Evolutionary conservation across 2,797 vertebrate genomes (phyloP), one percentile per base, ranked within the genome.

Genomic region (Clarias fuscus): DNA sequence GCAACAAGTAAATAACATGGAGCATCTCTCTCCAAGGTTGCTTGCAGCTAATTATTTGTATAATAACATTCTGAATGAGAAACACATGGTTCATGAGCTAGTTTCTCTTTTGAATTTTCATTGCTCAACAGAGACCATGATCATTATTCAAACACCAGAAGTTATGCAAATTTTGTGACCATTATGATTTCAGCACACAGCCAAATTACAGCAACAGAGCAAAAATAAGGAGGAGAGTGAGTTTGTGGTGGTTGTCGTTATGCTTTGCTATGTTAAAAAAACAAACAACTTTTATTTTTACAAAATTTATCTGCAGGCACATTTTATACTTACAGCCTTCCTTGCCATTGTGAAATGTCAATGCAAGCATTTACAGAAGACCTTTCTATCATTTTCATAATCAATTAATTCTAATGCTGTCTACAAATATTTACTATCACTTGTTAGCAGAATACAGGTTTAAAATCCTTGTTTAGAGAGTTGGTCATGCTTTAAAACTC

Each of bases 141-240:
- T 58, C 75, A 77, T 61, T 78, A 78, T 78, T 56, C 22, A 78
- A 78, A 61, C 59, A 22, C 8, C 17, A 58, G 22, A 76, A 58
- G 27, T 61, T 78, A 64, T 80, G 77, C 77, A 40, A n/a, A 64
- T 81, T 27, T 43, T 40, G 22, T 81, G 33, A 61, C 61, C 78
- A 11, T 64, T 65, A 65, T 62, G 59, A 62, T 65, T 81, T 81
- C 15, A 65, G 33, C 33, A 15, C 33, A 8, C 59, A 65, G 22
- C 37, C 7, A 43, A 65, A n/a, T n/a, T 80, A 48, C 56, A 61
- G 27, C 75, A 77, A 13, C 17, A 33, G 73, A 76, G 76, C 20
- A 78, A 61, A 78, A 37, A 13, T 14, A 3, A 33, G 20, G 58
- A 20, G 27, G 56, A 59, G 30, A 5, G 1, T 33, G 27, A 37